Percentiles rank a stretch among this genome's conserved stretches.
Conservation (phyloP, 1,140 invertebrate species). For the Magallana angulata region DNA sequence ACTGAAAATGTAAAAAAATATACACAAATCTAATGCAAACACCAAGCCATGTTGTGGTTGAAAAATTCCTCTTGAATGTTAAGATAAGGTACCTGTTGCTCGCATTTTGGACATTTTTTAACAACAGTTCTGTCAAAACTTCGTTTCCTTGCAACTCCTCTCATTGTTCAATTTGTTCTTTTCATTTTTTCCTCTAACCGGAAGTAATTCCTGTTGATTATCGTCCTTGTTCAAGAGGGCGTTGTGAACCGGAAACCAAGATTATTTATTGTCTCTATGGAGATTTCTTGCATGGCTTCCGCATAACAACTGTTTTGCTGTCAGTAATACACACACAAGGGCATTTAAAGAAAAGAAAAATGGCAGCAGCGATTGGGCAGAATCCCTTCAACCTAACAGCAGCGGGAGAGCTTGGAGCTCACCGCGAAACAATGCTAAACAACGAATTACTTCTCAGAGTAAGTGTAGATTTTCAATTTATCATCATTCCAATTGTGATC, state of each 20-base stretch:
- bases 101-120: slow-evolving; percentile 48
- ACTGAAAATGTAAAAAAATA: too few relatives aligned
- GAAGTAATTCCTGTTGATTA: not conserved
- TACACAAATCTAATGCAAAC: too few relatives aligned
- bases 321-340: slow-evolving; percentile 42
- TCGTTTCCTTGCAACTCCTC: slow-evolving; percentile 37
- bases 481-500: not conserved
- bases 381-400: slow-evolving; percentile 67
- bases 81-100: slow-evolving; percentile 29
- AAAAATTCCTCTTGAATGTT: too few relatives aligned
- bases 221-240: slow-evolving; percentile 10
- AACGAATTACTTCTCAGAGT: slow-evolving; percentile 74
- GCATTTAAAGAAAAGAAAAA: slow-evolving; percentile 46
- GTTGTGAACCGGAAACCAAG: slow-evolving; percentile 44
- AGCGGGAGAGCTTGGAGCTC: slow-evolving; percentile 70
- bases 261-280: slow-evolving; percentile 57
- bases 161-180: not conserved
- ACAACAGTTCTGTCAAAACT: slow-evolving; percentile 49
- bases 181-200: not conserved
- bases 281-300: slow-evolving; percentile 54
- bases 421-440: slow-evolving; percentile 72
- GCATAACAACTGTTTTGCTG: slow-evolving; percentile 46
- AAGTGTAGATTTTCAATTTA: slow-evolving; percentile 46
- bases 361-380: slow-evolving; percentile 25
- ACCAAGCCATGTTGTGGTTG: too few relatives aligned